A percentile compares a stretch with the other conserved stretches of the same genome.
These are phyloP conservation scores for Megalops atlanticus DNA, from an alignment of 2,113 vertebrate species.

Conservation along the genomic window DNA sequence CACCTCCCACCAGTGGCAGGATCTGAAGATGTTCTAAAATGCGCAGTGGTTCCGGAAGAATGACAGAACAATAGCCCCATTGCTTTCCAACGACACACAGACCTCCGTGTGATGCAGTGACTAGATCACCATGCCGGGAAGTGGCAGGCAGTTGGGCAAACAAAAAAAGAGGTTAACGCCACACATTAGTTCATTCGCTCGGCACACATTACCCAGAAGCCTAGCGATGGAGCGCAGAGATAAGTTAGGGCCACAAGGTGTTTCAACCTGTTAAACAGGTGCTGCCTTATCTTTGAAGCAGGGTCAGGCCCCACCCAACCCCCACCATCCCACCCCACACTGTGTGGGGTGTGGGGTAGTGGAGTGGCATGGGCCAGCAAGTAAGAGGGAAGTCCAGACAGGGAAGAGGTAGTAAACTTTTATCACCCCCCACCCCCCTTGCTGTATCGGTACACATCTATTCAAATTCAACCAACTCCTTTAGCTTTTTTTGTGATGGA, in stretches of 20 bases:
- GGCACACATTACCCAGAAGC: background rate
- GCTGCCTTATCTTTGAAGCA: background rate
- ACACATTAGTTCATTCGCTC: background rate
- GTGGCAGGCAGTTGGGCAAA: background rate
- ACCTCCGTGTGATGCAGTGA: background rate
- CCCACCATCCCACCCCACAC: too few species aligned
- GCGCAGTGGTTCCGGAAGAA: conserved; percentile 2
- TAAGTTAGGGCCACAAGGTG: background rate
- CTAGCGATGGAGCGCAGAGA: background rate
- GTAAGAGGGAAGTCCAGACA: background rate
- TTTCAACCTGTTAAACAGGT: background rate
- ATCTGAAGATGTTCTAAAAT: background rate
- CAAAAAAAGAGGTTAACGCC: background rate
- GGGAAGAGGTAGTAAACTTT: background rate
- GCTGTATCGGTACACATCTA: conserved; percentile 30
- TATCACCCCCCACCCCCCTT: background rate
- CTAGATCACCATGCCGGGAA: background rate
- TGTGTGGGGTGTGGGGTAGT: background rate
- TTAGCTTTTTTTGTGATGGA: background rate
- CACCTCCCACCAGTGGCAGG: background rate
- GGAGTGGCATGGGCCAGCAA: too few species aligned
- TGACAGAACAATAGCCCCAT: background rate
- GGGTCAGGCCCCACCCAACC: background rate
- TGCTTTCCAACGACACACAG: background rate
- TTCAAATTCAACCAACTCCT: conserved; percentile 37